Evolutionary conservation across 1,140 invertebrate species (phyloP).

Genomic region (Trichogramma pretiosum): DNA sequence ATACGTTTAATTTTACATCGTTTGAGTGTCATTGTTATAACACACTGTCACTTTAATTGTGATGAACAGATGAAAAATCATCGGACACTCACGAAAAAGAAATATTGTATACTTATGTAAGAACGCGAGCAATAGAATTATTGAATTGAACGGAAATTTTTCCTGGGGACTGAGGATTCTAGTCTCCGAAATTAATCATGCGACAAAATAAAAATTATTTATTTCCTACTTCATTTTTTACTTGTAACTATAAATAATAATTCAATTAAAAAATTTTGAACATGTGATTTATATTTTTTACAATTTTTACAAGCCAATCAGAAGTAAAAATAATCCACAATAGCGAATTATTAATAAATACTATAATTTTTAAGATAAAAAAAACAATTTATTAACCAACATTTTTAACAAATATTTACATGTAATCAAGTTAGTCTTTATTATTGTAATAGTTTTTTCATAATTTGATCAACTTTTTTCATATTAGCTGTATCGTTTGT

Average conservation of each 20-base stretch:
- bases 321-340: slow-evolving; percentile 25
- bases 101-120: too few species aligned
- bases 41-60: too few species aligned
- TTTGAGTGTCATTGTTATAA: too few species aligned
- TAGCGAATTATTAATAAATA: not conserved
- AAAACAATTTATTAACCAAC: slow-evolving; percentile 4
- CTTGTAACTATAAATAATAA: slow-evolving; percentile 36
- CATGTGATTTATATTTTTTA: slow-evolving; percentile 36
- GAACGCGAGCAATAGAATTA: slow-evolving; percentile 28
- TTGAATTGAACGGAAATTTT: too few species aligned
- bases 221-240: slow-evolving; percentile 42
- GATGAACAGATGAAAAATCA: too few species aligned
- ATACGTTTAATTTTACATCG: too few species aligned
- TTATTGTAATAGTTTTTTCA: slow-evolving; percentile 54
- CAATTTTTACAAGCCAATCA: slow-evolving; percentile 33
- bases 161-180: slow-evolving; percentile 34
- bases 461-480: slow-evolving; percentile 48
- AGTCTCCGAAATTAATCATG: slow-evolving; percentile 35
- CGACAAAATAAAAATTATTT: slow-evolving; percentile 37
- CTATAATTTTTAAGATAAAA: not conserved
- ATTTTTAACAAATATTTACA: slow-evolving; percentile 12
- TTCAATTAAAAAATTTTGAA: slow-evolving; percentile 33
- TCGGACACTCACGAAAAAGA: too few species aligned
- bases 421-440: too few species aligned
- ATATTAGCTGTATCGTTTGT: slow-evolving; percentile 60